Conservation (phyloP, 2,113 vertebrate species). For the Labeo catla region DNA sequence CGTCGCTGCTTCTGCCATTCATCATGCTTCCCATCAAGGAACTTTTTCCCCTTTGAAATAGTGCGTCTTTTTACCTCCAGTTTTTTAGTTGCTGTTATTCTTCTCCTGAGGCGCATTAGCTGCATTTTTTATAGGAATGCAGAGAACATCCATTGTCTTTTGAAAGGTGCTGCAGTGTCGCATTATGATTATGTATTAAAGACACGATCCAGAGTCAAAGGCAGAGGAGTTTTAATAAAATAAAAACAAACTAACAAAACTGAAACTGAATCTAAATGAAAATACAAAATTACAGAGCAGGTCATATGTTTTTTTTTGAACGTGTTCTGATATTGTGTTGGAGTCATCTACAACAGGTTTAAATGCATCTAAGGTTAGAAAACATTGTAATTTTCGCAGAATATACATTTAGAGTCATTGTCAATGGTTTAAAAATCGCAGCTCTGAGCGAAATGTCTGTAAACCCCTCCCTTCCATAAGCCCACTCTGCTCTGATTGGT, state of each 20-base stretch:
- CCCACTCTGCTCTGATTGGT: too few relatives aligned
- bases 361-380: too few relatives aligned
- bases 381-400: too few relatives aligned
- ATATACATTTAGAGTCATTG: too few relatives aligned
- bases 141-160: neutral
- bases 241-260: neutral
- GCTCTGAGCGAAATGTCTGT: too few relatives aligned
- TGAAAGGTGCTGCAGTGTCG: slow-evolving; percentile 11
- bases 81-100: neutral
- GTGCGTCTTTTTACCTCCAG: neutral
- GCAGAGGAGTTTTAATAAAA: neutral
- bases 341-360: too few relatives aligned
- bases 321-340: too few relatives aligned
- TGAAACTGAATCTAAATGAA: neutral
- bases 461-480: too few relatives aligned
- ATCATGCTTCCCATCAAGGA: neutral
- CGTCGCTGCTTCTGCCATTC: neutral
- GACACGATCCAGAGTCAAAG: neutral
- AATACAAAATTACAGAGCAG: neutral
- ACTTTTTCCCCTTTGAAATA: neutral
- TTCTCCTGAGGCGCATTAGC: neutral
- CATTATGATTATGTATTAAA: slow-evolving; percentile 16
- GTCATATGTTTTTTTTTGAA: too few relatives aligned
- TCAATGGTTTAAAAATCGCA: too few relatives aligned
- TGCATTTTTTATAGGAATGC: slow-evolving; percentile 7